phyloP scores from a whole-genome alignment of 2,888 invertebrate genomes.

The Tiliacea citrago region DNA sequence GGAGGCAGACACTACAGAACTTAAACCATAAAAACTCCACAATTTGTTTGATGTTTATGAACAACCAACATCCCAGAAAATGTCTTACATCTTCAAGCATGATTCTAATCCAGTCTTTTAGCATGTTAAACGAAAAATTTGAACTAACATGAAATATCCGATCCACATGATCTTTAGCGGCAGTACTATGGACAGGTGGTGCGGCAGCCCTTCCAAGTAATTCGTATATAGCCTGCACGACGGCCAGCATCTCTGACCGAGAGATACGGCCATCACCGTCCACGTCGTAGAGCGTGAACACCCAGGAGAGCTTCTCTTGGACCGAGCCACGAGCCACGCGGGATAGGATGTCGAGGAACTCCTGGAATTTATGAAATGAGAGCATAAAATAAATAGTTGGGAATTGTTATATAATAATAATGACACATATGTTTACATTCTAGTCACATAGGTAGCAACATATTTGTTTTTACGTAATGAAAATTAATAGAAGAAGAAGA shows the following conservation, averaged over 20 bases:
- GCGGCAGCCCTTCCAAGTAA: conserved; percentile 95
- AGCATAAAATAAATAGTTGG: background rate
- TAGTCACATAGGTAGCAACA: too few relatives aligned
- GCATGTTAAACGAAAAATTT: accelerated
- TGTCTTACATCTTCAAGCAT: too few relatives aligned
- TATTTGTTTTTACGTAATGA: too few relatives aligned
- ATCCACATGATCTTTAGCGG: conserved; percentile 96
- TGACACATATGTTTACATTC: too few relatives aligned
- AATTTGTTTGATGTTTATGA: background rate
- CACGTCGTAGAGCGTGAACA: conserved; percentile 96
- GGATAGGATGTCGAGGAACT: conserved; percentile 95
- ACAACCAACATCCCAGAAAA: background rate
- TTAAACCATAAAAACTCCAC: background rate
- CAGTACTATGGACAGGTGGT: conserved; percentile 93
- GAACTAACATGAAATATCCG: conserved; percentile 95
- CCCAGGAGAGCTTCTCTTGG: conserved; percentile 97
- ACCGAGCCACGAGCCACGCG: conserved; percentile 95
- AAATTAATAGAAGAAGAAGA: too few relatives aligned
- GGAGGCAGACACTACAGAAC: background rate
- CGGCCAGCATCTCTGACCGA: conserved; percentile 95
- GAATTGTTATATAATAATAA: too few relatives aligned
- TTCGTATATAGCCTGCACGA: conserved; percentile 96
- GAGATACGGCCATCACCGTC: conserved; percentile 96
- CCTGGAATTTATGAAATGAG: conserved; percentile 87
- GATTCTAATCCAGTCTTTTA: background rate